Evolutionary conservation across 2,888 invertebrate species (phyloP).

Genomic region (Drosophila borborema): DNA sequence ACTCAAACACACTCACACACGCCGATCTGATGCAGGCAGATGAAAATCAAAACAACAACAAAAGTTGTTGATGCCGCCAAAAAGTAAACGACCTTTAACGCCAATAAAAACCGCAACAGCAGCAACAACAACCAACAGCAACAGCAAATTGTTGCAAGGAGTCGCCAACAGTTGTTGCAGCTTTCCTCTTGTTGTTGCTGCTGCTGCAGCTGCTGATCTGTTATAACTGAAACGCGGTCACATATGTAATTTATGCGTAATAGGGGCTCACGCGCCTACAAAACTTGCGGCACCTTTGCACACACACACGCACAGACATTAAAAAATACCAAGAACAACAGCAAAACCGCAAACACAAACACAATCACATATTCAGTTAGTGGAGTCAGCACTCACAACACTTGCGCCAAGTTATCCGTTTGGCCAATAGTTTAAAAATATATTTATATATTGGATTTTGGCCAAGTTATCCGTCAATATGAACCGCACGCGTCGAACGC

Average conservation of each 20-base stretch:
- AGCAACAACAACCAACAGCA: constrained; percentile 46
- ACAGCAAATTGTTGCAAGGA: constrained; percentile 58
- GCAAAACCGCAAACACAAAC: not conserved
- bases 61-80: constrained; percentile 82
- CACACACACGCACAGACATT: not conserved
- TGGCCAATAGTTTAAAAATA: constrained; percentile 22
- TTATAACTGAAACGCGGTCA: constrained; percentile 73
- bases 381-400: constrained; percentile 17
- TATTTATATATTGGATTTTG: constrained; percentile 11
- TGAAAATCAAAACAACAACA: constrained; percentile 79
- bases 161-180: constrained; percentile 64
- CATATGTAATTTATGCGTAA: constrained; percentile 77
- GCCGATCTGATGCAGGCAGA: constrained; percentile 55
- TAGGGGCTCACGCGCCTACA: constrained; percentile 80
- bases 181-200: constrained; percentile 52
- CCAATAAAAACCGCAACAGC: constrained; percentile 76
- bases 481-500: constrained; percentile 83
- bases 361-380: not conserved
- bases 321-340: constrained; percentile 12
- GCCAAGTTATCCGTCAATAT: constrained; percentile 56
- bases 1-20: constrained; percentile 28
- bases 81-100: constrained; percentile 84
- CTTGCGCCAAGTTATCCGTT: constrained; percentile 55
- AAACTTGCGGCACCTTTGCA: constrained; percentile 69
- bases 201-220: constrained; percentile 53